Evolutionary conservation across 2,888 invertebrate genomes (phyloP).

Genomic region (Aricia artaxerxes): DNA sequence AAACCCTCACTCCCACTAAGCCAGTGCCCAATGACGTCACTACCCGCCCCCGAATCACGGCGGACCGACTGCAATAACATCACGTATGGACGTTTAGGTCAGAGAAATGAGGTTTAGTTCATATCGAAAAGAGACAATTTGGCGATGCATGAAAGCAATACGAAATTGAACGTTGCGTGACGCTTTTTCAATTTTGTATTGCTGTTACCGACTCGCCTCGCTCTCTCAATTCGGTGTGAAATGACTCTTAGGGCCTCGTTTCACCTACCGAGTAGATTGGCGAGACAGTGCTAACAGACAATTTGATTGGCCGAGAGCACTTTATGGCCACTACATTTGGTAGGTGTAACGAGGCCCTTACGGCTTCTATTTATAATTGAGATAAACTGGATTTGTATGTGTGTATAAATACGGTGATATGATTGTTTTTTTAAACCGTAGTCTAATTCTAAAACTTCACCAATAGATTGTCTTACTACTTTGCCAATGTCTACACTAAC

Average conservation of each 20-base stretch:
- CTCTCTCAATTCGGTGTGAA: background rate
- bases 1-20: slow-evolving; percentile 96
- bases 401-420: slow-evolving; percentile 9
- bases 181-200: background rate
- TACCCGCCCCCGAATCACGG: slow-evolving; percentile 97
- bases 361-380: background rate
- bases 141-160: background rate
- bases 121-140: background rate
- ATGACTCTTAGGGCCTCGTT: background rate
- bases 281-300: too few relatives aligned
- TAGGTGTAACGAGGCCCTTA: too few relatives aligned
- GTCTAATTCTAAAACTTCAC: background rate
- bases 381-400: background rate
- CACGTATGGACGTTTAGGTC: background rate
- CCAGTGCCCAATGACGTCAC: slow-evolving; percentile 95
- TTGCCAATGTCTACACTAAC: slow-evolving; percentile 16
- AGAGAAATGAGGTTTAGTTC: background rate
- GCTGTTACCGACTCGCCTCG: background rate
- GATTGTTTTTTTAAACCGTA: background rate
- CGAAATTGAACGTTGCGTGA: background rate
- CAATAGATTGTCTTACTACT: background rate
- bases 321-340: too few relatives aligned
- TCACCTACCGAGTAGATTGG: too few relatives aligned
- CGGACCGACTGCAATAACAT: slow-evolving; percentile 89
- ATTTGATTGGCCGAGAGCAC: too few relatives aligned